Conservation (phyloP, 2,888 invertebrate genomes). For the Villa cingulata region DNA sequence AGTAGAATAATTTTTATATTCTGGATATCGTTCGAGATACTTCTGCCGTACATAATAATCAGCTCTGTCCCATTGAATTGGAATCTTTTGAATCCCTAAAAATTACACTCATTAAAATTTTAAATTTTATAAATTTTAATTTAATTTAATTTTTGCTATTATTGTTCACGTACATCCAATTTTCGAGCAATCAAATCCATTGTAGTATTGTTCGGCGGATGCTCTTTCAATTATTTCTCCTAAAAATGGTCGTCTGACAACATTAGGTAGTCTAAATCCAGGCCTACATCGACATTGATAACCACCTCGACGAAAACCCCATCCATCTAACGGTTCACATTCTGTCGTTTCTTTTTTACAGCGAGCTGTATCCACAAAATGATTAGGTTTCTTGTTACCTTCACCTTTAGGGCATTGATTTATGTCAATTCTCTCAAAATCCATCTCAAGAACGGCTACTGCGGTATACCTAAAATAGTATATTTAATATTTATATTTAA, state of each 20-base stretch:
- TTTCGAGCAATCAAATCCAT: slow-evolving; percentile 77
- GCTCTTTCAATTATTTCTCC: slow-evolving; percentile 91
- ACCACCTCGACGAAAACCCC: slow-evolving; percentile 89
- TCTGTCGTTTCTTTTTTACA: slow-evolving; percentile 86
- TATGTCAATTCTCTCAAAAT: slow-evolving; percentile 91
- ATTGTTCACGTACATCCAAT: slow-evolving; percentile 83
- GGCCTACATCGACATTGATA: slow-evolving; percentile 90
- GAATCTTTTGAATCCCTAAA: slow-evolving; percentile 72
- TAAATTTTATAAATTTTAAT: too few relatives aligned
- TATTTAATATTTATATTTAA: neutral
- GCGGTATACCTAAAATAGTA: slow-evolving; percentile 62
- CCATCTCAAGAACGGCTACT: slow-evolving; percentile 85
- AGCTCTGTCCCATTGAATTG: slow-evolving; percentile 69
- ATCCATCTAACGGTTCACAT: slow-evolving; percentile 94
- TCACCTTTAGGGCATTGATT: slow-evolving; percentile 87
- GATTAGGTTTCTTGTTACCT: slow-evolving; percentile 79
- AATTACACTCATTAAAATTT: slow-evolving; percentile 3
- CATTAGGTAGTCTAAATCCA: slow-evolving; percentile 71
- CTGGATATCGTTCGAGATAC: slow-evolving; percentile 57
- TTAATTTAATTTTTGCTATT: neutral
- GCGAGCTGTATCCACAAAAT: slow-evolving; percentile 75
- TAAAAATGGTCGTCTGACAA: slow-evolving; percentile 77
- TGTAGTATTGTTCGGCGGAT: slow-evolving; percentile 83
- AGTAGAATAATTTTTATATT: slow-evolving; percentile 55
- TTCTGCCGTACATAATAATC: slow-evolving; percentile 54